Evolutionary conservation across 2,888 invertebrate genomes (phyloP).

Genomic region (Tipula helvola): DNA sequence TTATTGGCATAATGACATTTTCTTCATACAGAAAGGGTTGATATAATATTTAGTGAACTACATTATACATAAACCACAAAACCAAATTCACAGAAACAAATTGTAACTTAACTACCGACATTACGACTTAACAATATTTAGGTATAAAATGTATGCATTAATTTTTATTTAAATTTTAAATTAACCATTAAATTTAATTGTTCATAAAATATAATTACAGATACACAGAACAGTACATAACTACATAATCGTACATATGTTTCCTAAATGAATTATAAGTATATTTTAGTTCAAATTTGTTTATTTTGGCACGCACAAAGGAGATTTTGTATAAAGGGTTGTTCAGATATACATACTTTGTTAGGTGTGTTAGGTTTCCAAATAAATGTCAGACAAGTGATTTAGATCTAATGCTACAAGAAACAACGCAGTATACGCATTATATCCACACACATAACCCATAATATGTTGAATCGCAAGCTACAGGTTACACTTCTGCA

Average conservation of each 20-base stretch:
- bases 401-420: too few species aligned
- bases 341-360: too few species aligned
- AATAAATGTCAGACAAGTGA: too few species aligned
- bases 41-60: too few species aligned
- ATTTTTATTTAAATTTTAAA: neutral
- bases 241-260: neutral
- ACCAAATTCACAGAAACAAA: neutral
- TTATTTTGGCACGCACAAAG: neutral
- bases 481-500: too few species aligned
- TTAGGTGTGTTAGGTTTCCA: too few species aligned
- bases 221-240: neutral
- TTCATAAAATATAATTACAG: neutral
- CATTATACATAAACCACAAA: neutral
- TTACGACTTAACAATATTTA: neutral
- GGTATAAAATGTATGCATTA: neutral
- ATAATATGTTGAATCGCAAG: too few species aligned
- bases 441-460: too few species aligned
- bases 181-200: neutral
- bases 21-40: too few species aligned
- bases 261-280: neutral
- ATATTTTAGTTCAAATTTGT: neutral
- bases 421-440: too few species aligned
- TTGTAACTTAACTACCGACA: neutral
- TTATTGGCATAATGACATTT: too few species aligned
- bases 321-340: neutral